Base-by-base conservation (phyloP, 2,113 vertebrate species). In the Notothenia coriiceps region DNA sequence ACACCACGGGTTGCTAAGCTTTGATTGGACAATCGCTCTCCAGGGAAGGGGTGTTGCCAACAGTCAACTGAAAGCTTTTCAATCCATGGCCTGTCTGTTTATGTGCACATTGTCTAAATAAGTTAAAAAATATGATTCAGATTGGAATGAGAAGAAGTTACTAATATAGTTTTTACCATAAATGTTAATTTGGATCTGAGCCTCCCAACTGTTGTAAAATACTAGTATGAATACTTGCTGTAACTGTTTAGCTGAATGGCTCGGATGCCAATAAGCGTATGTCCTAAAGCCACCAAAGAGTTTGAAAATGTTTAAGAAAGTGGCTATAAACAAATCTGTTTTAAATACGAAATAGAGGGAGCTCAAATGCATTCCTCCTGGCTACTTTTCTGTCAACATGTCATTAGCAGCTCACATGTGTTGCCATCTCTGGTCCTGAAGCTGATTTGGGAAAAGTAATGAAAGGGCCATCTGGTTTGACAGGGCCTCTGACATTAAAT, bases 381-480 rank as follows among this genome's bases (percentile, higher is more conserved):
- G 33, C 73, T 84, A 51, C 71, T 59, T 81, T 74, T 22, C 83
- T 70, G 77, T 87, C 83, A 89, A 74, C 86, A 81, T 83, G 77
- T 86, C 74, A 77, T 91, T 89, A 86, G 79, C 81, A 51, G 69
- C 71, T 77, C 80, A 52, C 84, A 75, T 76, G 62, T 81, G 80
- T 59, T 87, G 75, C 84, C 66, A 72, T 86, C 67, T 69, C 80
- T 82, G 68, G 76, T 86, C 74, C 67, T 70, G 65, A 85, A 71
- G 79, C 72, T 80, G 68, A 81, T 84, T 85, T 74, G 59, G 61
- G 60, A 64, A 70, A 73, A 49, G 80, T 78, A 90, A 87, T 81
- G 74, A 56, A 82, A 60, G 35, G 75, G 44, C 89, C 89, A 85
- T 90, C 86, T 91, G 92, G 75, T 89, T 76, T 79, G 74, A 75